phyloP scores from a whole-genome alignment of 2,797 vertebrate species.

The Vespertilio murinus region DNA sequence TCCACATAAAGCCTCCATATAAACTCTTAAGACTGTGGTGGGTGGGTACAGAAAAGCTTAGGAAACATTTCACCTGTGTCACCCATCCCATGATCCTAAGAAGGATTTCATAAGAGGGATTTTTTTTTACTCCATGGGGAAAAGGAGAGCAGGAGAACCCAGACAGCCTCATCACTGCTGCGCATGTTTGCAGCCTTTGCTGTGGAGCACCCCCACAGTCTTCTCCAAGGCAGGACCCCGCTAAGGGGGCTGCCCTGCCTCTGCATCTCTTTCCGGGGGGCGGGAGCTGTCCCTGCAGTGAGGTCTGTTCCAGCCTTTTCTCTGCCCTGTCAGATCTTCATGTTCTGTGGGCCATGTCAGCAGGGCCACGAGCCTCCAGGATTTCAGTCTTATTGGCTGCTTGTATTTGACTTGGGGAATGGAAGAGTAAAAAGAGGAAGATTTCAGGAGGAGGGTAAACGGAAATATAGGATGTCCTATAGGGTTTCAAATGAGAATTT shows the following conservation, averaged over 20 bases:
- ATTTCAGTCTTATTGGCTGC: not conserved
- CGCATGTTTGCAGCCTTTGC: not conserved
- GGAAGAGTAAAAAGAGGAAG: not conserved
- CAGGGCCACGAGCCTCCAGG: not conserved
- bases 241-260: no score
- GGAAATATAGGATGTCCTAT: not conserved
- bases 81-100: no score
- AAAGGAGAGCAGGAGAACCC: not conserved
- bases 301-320: not conserved
- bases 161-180: not conserved
- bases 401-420: not conserved
- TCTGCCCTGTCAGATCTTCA: not conserved
- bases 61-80: not conserved
- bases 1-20: not conserved
- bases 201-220: not conserved
- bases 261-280: not conserved
- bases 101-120: no score
- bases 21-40: not conserved
- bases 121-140: not conserved
- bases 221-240: no score
- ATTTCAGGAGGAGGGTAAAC: not conserved
- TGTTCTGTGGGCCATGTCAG: not conserved
- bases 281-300: not conserved
- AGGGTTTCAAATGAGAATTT: not conserved
- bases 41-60: not conserved